Percentiles rank a stretch among this genome's conserved stretches.
phyloP scores from a whole-genome alignment of 2,113 vertebrate species.

The Felis chaus region DNA sequence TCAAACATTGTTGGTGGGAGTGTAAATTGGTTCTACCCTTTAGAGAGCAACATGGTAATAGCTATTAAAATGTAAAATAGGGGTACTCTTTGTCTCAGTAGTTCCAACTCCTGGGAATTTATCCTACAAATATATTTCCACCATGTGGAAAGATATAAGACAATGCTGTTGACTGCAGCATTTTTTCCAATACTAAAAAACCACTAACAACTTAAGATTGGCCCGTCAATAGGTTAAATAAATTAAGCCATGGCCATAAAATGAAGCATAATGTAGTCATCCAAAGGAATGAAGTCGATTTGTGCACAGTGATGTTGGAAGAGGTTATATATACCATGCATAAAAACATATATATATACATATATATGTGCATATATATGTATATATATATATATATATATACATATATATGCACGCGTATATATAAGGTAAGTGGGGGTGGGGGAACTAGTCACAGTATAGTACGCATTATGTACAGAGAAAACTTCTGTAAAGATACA shows the following conservation, averaged over 20 bases:
- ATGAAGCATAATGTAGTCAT: not conserved
- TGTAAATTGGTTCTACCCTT: not conserved
- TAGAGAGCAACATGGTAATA: not conserved
- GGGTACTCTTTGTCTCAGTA: not conserved
- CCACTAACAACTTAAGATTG: not conserved
- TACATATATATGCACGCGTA: not conserved
- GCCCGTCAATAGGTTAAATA: not conserved
- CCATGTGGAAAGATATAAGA: not conserved
- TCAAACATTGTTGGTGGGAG: not conserved
- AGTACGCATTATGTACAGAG: not conserved
- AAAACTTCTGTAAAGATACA: not conserved
- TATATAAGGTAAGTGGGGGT: not conserved
- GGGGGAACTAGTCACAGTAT: not conserved
- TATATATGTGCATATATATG: too few species aligned
- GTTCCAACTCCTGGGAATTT: not conserved
- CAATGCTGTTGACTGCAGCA: not conserved
- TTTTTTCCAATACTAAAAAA: slow-evolving; percentile 13
- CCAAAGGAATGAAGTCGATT: not conserved
- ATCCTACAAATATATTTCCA: not conserved
- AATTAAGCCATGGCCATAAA: not conserved
- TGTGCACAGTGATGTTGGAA: not conserved
- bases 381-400: too few species aligned
- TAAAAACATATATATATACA: too few species aligned
- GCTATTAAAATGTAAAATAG: not conserved
- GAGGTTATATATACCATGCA: not conserved